phyloP scores from a whole-genome alignment of 2,797 vertebrate species.

The Myotis planiceps region DNA sequence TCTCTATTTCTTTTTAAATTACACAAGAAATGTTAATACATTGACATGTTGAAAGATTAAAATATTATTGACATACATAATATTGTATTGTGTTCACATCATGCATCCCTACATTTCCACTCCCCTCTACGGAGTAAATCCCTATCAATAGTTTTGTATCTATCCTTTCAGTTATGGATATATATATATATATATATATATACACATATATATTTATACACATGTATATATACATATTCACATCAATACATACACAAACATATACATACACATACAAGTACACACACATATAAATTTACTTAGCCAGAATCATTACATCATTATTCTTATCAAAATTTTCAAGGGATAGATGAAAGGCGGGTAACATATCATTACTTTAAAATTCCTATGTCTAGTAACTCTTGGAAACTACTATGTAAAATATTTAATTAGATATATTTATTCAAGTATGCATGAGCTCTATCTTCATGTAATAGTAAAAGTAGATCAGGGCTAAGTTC shows the following conservation, averaged over 20 bases:
- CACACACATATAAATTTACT: background rate
- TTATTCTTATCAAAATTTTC: background rate
- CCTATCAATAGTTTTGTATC: background rate
- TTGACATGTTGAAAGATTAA: background rate
- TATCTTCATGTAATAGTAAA: background rate
- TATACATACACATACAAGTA: background rate
- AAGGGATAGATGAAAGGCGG: background rate
- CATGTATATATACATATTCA: background rate
- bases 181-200: no score
- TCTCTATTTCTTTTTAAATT: slow-evolving; percentile 16
- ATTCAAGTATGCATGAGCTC: background rate
- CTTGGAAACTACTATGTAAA: background rate
- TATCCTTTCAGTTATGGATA: background rate
- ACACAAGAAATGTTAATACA: background rate
- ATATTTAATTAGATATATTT: background rate
- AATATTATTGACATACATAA: background rate
- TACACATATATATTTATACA: no score
- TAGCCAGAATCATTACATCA: background rate
- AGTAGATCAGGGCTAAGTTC: background rate
- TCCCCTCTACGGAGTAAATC: background rate
- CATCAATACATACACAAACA: background rate
- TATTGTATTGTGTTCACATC: background rate
- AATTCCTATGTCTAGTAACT: background rate
- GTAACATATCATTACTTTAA: slow-evolving; percentile 16
- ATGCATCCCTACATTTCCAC: background rate